Percentiles rank a stretch among this genome's conserved stretches.
These are phyloP conservation scores for Indicator maculatus DNA, from an alignment of 2,113 vertebrate species.

Conservation along the genomic window DNA sequence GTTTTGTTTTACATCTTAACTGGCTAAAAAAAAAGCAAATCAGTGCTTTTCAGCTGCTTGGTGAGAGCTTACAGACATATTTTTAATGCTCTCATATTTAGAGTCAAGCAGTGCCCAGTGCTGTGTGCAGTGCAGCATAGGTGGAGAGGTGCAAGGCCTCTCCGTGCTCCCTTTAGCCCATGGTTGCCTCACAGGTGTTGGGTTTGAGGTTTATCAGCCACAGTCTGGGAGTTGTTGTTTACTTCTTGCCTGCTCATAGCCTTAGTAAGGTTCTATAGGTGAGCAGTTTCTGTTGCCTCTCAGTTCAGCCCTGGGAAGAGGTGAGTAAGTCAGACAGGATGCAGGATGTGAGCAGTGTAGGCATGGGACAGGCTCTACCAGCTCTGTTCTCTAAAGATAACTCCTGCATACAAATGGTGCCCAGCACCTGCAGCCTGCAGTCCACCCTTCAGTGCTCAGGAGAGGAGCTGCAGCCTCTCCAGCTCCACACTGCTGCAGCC, in stretches of 20 bases:
- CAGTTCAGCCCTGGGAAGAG: accelerated
- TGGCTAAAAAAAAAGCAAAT: background rate
- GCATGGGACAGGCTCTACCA: background rate
- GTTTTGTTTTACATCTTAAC: background rate
- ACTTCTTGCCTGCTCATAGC: background rate
- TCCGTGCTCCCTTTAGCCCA: background rate
- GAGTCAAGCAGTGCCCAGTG: background rate
- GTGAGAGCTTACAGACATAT: background rate
- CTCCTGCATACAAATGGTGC: no score
- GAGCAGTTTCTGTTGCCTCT: background rate
- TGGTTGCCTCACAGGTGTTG: background rate
- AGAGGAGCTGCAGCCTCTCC: background rate
- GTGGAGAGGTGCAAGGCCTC: background rate
- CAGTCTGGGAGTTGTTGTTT: background rate
- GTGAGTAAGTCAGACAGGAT: accelerated
- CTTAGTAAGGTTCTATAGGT: accelerated
- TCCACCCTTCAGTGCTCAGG: background rate
- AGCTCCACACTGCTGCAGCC: accelerated
- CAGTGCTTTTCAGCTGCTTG: background rate
- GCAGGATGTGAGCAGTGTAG: accelerated
- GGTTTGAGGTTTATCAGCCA: background rate
- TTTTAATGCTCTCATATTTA: background rate
- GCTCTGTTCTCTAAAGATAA: background rate
- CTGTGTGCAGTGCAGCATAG: background rate
- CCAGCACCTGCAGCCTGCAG: background rate